Evolutionary conservation across 2,888 invertebrate genomes (phyloP).

Genomic region (Drosophila paucipuncta): DNA sequence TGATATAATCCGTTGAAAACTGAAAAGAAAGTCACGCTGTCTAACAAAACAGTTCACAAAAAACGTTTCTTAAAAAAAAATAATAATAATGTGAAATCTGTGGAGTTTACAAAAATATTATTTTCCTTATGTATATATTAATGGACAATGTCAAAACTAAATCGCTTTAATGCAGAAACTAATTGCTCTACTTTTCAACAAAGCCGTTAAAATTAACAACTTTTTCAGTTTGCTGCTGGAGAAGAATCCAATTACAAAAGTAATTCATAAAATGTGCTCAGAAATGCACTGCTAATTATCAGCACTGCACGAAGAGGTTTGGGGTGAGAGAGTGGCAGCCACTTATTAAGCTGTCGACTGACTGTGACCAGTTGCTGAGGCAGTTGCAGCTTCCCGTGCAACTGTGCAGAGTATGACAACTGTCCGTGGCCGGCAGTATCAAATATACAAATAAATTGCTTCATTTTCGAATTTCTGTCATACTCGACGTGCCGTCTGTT

Average conservation of each 20-base stretch:
- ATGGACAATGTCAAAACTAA: too few relatives aligned
- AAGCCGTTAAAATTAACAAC: conserved; percentile 27
- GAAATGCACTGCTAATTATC: conserved; percentile 53
- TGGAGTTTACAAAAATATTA: not conserved
- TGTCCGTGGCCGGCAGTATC: conserved; percentile 66
- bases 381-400: conserved; percentile 13
- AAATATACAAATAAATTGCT: conserved; percentile 79
- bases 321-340: not conserved
- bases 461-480: conserved; percentile 81
- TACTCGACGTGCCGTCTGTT: conserved; percentile 66
- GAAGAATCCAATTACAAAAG: conserved; percentile 48
- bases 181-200: conserved; percentile 21
- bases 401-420: conserved; percentile 61
- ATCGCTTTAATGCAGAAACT: not conserved
- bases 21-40: not conserved
- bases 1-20: too few relatives aligned
- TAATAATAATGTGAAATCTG: not conserved
- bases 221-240: conserved; percentile 22
- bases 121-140: not conserved
- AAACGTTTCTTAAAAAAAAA: too few relatives aligned
- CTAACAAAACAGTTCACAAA: too few relatives aligned
- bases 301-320: not conserved
- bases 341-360: conserved; percentile 52
- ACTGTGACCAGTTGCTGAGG: conserved; percentile 38
- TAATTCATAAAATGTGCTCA: conserved; percentile 51